A percentile compares a stretch with the other conserved stretches of the same genome.
Conservation (phyloP, 2,797 vertebrate species). For the Xenentodon cancila region DNA sequence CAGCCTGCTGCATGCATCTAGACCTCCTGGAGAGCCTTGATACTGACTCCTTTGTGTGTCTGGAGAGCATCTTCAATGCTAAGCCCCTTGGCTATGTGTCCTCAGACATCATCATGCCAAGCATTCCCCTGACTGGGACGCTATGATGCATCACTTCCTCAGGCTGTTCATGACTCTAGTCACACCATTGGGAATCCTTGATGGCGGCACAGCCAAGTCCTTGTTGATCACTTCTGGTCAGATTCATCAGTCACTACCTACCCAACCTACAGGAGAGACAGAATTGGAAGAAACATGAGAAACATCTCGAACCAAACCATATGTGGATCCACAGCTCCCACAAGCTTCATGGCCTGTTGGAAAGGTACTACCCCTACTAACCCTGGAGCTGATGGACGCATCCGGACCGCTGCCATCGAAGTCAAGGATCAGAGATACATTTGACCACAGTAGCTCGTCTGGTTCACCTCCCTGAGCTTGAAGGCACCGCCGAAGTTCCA, state of each 20-base stretch:
- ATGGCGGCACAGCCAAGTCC: conserved; percentile 7
- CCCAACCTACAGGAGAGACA: neutral
- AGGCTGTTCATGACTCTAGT: neutral
- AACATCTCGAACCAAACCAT: neutral
- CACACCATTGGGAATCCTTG: neutral
- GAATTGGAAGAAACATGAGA: neutral
- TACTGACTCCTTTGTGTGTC: conserved; percentile 1
- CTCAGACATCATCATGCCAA: neutral
- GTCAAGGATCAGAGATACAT: too few relatives aligned
- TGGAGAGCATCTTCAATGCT: conserved; percentile 2
- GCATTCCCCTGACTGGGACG: conserved; percentile 7
- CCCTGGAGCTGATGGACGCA: neutral
- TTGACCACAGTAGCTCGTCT: too few relatives aligned
- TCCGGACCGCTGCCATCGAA: too few relatives aligned
- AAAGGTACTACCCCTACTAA: neutral
- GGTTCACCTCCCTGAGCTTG: too few relatives aligned
- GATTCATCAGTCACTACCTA: neutral
- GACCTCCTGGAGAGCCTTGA: conserved; percentile 13
- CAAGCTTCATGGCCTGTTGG: neutral
- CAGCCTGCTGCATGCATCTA: neutral
- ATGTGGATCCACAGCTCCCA: conserved; percentile 7
- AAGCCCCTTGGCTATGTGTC: conserved; percentile 5
- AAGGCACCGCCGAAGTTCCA: too few relatives aligned
- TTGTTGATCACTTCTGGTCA: neutral
- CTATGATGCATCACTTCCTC: conserved; percentile 1